Percentiles rank a stretch among this genome's conserved stretches.
phyloP scores from a whole-genome alignment of 2,797 vertebrate species.

The Amphiprion clarkii region DNA sequence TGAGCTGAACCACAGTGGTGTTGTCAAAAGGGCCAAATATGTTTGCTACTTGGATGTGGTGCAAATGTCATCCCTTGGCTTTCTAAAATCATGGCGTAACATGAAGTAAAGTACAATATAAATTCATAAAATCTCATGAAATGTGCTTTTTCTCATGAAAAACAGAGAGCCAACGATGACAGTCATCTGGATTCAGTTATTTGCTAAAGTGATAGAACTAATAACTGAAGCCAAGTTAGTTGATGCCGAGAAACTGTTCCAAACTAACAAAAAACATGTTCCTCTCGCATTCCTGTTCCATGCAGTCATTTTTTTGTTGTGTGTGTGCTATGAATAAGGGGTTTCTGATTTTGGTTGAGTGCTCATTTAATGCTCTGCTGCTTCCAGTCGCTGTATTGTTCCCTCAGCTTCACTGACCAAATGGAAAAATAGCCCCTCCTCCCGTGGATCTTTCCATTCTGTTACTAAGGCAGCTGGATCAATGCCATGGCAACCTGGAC shows the following conservation, averaged over 20 bases:
- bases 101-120: background rate
- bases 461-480: constrained; percentile 77
- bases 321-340: constrained; percentile 50
- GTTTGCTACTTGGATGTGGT: constrained; percentile 44
- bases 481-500: constrained; percentile 65
- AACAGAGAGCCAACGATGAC: background rate
- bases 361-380: constrained; percentile 52
- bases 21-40: constrained; percentile 27
- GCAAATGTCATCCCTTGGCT: constrained; percentile 21
- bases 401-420: constrained; percentile 39
- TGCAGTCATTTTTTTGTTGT: background rate
- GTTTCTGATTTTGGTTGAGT: constrained; percentile 46
- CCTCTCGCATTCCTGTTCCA: background rate
- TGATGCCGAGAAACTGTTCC: constrained; percentile 10
- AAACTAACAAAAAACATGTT: constrained; percentile 5
- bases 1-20: constrained; percentile 54
- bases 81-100: background rate
- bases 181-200: constrained; percentile 17
- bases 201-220: constrained; percentile 5
- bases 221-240: constrained; percentile 7
- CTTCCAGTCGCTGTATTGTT: constrained; percentile 45
- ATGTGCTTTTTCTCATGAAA: constrained; percentile 40
- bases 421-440: constrained; percentile 43
- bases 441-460: constrained; percentile 59
- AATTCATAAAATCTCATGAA: constrained; percentile 4